Conservation (phyloP, 1,140 invertebrate species). For the Protaetia brevitarsis region DNA sequence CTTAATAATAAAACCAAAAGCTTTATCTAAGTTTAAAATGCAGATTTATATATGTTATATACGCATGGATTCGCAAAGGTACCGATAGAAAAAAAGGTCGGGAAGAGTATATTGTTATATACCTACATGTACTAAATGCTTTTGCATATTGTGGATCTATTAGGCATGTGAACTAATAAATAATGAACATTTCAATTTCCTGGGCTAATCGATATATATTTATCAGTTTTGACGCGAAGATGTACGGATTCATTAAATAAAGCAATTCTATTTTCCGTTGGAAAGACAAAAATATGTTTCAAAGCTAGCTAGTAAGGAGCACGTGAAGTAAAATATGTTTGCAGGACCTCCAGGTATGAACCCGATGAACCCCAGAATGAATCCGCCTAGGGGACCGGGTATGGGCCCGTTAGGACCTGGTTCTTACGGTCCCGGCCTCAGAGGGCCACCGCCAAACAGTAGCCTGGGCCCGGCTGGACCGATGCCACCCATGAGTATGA, state of each 20-base stretch:
- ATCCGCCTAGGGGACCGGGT: conserved; percentile 82
- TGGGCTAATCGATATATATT: background rate
- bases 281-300: background rate
- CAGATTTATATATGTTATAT: background rate
- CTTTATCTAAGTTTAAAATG: too few relatives aligned
- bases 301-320: background rate
- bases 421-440: conserved; percentile 79
- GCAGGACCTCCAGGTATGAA: conserved; percentile 84
- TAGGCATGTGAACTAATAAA: background rate
- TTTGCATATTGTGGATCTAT: background rate
- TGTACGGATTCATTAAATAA: background rate
- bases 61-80: background rate
- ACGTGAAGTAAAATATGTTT: conserved; percentile 19
- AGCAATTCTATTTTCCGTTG: conserved; percentile 1
- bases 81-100: background rate
- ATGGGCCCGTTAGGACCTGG: conserved; percentile 93
- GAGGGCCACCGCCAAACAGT: conserved; percentile 85
- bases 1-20: too few relatives aligned
- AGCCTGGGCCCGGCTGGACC: conserved; percentile 69
- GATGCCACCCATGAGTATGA: conserved; percentile 88
- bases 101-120: background rate
- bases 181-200: background rate
- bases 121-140: background rate
- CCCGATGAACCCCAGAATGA: conserved; percentile 91
- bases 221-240: too few relatives aligned